These are phyloP conservation scores for Crypturellus tataupa DNA, from an alignment of 2,797 vertebrate species.

Conservation along the genomic window DNA sequence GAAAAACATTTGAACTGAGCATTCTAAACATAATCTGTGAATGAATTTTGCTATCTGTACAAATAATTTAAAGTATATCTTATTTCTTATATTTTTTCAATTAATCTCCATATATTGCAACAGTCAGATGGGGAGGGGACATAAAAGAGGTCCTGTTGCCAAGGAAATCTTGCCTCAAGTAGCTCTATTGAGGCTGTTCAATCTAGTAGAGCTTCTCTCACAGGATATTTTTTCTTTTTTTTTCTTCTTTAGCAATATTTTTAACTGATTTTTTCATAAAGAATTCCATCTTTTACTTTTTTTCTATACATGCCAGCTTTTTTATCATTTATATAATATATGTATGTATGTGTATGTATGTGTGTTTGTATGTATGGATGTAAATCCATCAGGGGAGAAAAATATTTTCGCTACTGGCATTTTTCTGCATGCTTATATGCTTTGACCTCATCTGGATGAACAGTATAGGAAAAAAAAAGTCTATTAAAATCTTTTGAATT, in stretches of 20 bases:
- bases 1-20: background rate
- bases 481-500: background rate
- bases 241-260: background rate
- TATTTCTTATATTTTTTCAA: background rate
- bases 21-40: background rate
- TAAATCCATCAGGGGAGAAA: background rate
- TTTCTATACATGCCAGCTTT: background rate
- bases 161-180: background rate
- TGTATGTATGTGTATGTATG: no score
- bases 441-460: background rate
- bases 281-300: background rate
- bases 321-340: background rate
- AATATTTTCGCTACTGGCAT: rapidly evolving
- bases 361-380: no score
- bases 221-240: background rate
- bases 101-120: background rate
- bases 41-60: background rate
- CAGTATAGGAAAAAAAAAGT: background rate
- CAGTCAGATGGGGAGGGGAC: background rate
- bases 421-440: background rate
- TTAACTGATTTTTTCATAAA: background rate
- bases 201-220: background rate
- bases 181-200: background rate
- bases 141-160: background rate
- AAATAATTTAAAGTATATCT: background rate